These are phyloP conservation scores for Metellina segmentata DNA, from an alignment of 2,888 invertebrate species.

Conservation along the genomic window DNA sequence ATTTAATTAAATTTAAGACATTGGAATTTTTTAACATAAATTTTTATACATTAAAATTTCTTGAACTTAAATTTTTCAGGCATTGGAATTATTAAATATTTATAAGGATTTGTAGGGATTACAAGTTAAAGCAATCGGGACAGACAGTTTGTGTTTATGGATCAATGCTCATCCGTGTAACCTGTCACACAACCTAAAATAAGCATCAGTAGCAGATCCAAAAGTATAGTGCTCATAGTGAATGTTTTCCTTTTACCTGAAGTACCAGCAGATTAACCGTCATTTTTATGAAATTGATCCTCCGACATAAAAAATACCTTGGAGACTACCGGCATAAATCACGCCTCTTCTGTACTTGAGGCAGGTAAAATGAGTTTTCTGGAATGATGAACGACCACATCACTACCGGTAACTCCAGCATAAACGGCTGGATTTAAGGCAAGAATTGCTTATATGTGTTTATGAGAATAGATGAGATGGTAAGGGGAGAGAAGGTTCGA, in stretches of 20 bases:
- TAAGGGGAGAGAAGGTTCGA: not conserved
- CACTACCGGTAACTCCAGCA: not conserved
- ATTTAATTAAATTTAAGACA: no score
- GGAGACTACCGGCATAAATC: not conserved
- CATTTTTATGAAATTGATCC: constrained; percentile 1
- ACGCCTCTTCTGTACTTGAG: not conserved
- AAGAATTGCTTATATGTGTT: not conserved
- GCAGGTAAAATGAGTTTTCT: not conserved
- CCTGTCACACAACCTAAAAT: not conserved
- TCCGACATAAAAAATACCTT: not conserved
- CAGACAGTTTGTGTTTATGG: no score
- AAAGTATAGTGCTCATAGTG: not conserved
- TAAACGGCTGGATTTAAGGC: not conserved
- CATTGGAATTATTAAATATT: no score
- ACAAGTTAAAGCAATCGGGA: no score
- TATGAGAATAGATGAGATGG: not conserved
- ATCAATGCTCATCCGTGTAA: no score
- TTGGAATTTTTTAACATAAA: no score
- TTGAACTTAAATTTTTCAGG: no score
- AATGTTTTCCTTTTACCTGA: not conserved
- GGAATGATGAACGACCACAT: not conserved
- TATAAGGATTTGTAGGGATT: no score
- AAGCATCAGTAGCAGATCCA: not conserved
- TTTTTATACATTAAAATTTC: no score
- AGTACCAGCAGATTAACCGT: not conserved